These are phyloP conservation scores for Cherax destructor DNA, from an alignment of 1,140 invertebrate species.

Conservation along the genomic window DNA sequence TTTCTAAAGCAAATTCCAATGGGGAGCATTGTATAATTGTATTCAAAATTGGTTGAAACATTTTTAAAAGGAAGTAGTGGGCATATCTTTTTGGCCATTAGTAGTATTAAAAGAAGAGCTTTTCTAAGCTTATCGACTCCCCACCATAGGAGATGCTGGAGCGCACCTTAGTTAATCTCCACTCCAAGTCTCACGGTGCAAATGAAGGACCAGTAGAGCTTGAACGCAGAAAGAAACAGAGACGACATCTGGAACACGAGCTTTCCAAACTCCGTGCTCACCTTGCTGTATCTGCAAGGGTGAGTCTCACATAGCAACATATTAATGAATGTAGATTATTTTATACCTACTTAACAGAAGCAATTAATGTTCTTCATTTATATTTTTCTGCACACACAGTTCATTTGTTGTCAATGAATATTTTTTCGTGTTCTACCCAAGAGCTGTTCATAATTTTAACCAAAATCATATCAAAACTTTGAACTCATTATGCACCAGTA, in stretches of 20 bases:
- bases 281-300: constrained; percentile 92
- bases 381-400: not conserved
- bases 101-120: constrained; percentile 2
- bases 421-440: too few species aligned
- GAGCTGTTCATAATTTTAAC: too few species aligned
- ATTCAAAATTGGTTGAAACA: not conserved
- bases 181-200: constrained; percentile 81
- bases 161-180: constrained; percentile 83
- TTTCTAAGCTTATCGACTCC: constrained; percentile 46
- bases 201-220: constrained; percentile 81
- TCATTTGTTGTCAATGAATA: not conserved
- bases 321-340: not conserved
- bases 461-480: too few species aligned
- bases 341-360: not conserved
- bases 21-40: not conserved
- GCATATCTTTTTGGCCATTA: constrained; percentile 43
- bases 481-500: not conserved
- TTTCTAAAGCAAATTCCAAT: not conserved
- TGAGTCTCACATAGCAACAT: constrained; percentile 75
- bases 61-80: not conserved
- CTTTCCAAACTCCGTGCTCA: constrained; percentile 87
- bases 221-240: constrained; percentile 83
- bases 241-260: constrained; percentile 86
- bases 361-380: not conserved
- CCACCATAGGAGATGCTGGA: constrained; percentile 83